Evolutionary conservation across 92 coral and sea anemone species (phyloP).

Genomic region (Palythoa grandis): DNA sequence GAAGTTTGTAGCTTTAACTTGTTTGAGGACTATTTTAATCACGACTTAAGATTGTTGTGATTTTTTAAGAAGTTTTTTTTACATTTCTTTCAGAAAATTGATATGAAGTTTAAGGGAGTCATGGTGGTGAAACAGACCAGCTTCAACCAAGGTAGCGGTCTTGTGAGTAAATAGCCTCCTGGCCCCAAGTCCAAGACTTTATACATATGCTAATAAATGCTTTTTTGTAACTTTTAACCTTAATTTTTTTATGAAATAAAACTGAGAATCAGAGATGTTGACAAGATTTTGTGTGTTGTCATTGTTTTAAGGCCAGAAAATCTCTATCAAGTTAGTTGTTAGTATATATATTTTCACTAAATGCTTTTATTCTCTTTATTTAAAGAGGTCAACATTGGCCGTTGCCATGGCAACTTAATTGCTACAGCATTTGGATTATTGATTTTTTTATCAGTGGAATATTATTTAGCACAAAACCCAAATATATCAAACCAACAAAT

Average conservation of each 20-base stretch:
- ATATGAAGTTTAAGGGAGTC: conserved; percentile 9
- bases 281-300: not conserved
- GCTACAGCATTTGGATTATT: not conserved
- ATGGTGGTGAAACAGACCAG: conserved; percentile 33
- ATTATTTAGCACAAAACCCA: not conserved
- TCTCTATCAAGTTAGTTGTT: not conserved
- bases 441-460: not conserved
- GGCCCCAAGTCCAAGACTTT: conserved; percentile 13
- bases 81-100: conserved; percentile 19
- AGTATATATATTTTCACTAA: not conserved
- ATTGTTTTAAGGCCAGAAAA: conserved; percentile 4
- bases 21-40: conserved; percentile 32
- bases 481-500: not conserved
- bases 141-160: conserved; percentile 36
- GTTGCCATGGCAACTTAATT: conserved; percentile 10
- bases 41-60: conserved; percentile 18
- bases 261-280: not conserved
- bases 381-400: not conserved
- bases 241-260: not conserved
- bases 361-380: not conserved
- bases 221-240: not conserved
- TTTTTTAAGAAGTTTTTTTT: not conserved
- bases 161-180: conserved; percentile 21
- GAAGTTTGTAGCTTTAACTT: conserved; percentile 38
- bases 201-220: not conserved